Percentiles rank a stretch among this genome's conserved stretches.
Conservation (phyloP, 2,888 invertebrate species). For the Drosophila paramelanica region DNA sequence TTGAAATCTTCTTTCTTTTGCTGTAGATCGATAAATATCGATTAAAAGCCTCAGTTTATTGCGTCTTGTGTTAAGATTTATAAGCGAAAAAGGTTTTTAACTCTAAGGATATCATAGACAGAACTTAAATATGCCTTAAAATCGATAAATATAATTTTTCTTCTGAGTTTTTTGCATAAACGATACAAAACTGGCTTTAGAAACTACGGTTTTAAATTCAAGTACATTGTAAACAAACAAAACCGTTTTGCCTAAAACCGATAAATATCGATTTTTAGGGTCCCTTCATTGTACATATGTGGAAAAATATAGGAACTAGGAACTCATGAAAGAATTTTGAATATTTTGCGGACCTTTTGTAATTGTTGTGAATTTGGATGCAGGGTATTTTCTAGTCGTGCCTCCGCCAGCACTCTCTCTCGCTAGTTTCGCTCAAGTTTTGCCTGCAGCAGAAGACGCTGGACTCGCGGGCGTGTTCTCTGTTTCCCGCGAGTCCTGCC, state of each 20-base stretch:
- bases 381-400: conserved; percentile 1
- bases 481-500: conserved; percentile 56
- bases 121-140: neutral
- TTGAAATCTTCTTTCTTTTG: neutral
- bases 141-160: neutral
- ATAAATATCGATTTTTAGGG: too few relatives aligned
- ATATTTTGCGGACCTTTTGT: too few relatives aligned
- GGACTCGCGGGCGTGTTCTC: conserved; percentile 37
- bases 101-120: too few relatives aligned
- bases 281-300: neutral
- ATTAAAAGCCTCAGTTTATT: neutral
- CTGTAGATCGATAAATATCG: neutral
- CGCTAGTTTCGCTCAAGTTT: conserved; percentile 33
- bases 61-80: too few relatives aligned
- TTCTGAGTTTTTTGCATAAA: too few relatives aligned
- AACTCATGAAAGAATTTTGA: neutral
- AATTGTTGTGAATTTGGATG: neutral
- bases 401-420: too few relatives aligned
- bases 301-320: neutral
- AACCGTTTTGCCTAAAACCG: too few relatives aligned
- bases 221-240: too few relatives aligned
- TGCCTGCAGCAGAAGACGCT: conserved; percentile 19
- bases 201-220: too few relatives aligned
- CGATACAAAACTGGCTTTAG: too few relatives aligned
- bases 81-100: too few relatives aligned